Percentiles rank a stretch among this genome's conserved stretches.
These are phyloP conservation scores for Nasonia longicornis DNA, from an alignment of 1,140 invertebrate species.

Conservation along the genomic window DNA sequence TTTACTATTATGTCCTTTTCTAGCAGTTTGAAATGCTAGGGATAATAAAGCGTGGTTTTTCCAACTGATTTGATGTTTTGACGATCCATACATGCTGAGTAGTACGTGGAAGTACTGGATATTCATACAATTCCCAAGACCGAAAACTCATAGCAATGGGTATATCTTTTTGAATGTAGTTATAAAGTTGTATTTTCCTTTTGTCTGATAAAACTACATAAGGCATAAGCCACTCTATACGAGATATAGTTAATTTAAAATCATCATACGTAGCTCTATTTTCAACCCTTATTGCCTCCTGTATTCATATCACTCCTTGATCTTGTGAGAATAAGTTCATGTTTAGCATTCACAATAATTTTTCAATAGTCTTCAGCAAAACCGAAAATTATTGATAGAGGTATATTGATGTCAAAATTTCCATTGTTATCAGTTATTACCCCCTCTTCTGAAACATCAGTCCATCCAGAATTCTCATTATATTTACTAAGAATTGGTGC, in stretches of 20 bases:
- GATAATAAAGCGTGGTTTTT: slow-evolving; percentile 52
- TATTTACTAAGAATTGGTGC: too few species aligned
- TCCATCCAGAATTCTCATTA: too few species aligned
- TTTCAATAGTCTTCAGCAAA: slow-evolving; percentile 58
- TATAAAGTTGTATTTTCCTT: too few species aligned
- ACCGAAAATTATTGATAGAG: too few species aligned
- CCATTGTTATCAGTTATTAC: too few species aligned
- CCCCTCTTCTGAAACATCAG: too few species aligned
- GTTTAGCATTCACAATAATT: slow-evolving; percentile 65
- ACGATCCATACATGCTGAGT: too few species aligned
- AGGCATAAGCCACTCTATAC: slow-evolving; percentile 49
- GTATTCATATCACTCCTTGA: slow-evolving; percentile 46
- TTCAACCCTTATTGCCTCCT: background rate
- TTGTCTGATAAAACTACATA: slow-evolving; percentile 32
- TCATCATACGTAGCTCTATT: background rate
- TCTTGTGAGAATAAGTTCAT: slow-evolving; percentile 65
- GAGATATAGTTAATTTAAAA: slow-evolving; percentile 41
- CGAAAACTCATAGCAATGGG: too few species aligned
- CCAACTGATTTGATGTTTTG: slow-evolving; percentile 27
- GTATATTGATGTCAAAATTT: too few species aligned
- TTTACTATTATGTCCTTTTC: slow-evolving; percentile 40
- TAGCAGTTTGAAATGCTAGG: slow-evolving; percentile 51
- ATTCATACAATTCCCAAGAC: too few species aligned
- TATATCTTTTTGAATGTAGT: too few species aligned
- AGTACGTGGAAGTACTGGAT: too few species aligned